Percentiles rank a stretch among this genome's conserved stretches.
phyloP scores from a whole-genome alignment of 1,140 invertebrate genomes.

The Rhynchophorus ferrugineus region DNA sequence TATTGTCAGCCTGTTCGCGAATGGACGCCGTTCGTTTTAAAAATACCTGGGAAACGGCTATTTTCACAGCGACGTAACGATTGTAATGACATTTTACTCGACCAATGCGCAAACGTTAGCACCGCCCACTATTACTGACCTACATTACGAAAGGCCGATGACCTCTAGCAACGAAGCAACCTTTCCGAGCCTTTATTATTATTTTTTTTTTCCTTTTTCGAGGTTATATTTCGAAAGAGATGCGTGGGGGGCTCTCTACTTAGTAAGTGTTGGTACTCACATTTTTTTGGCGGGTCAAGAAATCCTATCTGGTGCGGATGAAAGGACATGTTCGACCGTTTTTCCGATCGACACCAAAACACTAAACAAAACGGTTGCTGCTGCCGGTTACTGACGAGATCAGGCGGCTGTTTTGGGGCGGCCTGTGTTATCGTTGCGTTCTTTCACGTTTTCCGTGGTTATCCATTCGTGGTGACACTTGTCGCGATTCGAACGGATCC shows the following conservation, averaged over 20 bases:
- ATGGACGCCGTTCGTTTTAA: not conserved
- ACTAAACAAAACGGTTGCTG: not conserved
- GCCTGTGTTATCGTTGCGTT: too few species aligned
- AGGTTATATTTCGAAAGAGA: not conserved
- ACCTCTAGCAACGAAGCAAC: constrained; percentile 25
- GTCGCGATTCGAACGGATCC: too few species aligned
- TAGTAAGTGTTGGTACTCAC: constrained; percentile 18
- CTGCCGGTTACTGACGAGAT: too few species aligned
- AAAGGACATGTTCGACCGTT: not conserved
- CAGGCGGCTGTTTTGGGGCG: too few species aligned
- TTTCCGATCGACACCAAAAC: not conserved
- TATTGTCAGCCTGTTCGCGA: too few species aligned
- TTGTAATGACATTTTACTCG: constrained; percentile 28
- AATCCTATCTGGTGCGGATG: constrained; percentile 14
- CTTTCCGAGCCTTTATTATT: constrained; percentile 10
- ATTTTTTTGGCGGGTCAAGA: constrained; percentile 25
- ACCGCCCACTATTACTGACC: constrained; percentile 41
- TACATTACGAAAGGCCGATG: constrained; percentile 38
- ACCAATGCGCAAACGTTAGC: constrained; percentile 31
- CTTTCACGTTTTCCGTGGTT: too few species aligned
- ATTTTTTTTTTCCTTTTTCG: constrained; percentile 7
- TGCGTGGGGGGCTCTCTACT: not conserved
- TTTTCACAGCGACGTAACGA: constrained; percentile 12
- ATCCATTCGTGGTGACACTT: too few species aligned
- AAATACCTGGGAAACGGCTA: constrained; percentile 18